Evolutionary conservation across 2,888 invertebrate genomes (phyloP), one percentile per base, ranked within the genome.

Genomic region (Chrysolina americana): DNA sequence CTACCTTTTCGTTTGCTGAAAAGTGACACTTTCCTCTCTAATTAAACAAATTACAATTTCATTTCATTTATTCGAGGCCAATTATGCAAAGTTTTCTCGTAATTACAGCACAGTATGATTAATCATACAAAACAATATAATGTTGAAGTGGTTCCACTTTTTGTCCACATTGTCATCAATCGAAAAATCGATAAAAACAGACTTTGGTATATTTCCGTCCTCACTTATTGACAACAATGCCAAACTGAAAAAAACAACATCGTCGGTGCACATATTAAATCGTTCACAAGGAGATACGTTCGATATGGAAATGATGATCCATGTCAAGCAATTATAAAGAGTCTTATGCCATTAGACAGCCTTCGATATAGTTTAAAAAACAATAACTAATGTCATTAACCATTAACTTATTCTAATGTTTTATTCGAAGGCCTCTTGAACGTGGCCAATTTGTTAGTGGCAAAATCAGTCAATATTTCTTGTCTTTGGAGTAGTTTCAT

Each of bases 241-340:
- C 59, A 59, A 36, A n/a, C n/a, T n/a, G 36, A 13, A 36, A 59
- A 53, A 59, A 59, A 15, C 1, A 59, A 8, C 59, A n/a, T 36
- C n/a, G 59, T 59, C 59, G 15, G 13, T n/a, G 28, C 8, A 47
- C 28, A 28, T 28, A 59, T n/a, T 59, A 59, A 59, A 59, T 59
- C 23, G 28, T 59, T 59, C 59, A 36, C 59, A 59, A 59, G 59
- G 59, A 59, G 59, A 59, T n/a, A 59, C 59, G 17, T n/a, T n/a
- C 36, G 59, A 59, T 59, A 59, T 28, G 59, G 59, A 59, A 59
- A 59, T 59, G 56, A 56, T 56, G 59, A 59, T 59, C 59, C 36
- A 28, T 28, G 59, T 36, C 59, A 28, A n/a, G 28, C n/a, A 47
- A 47, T 36, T 59, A 23, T 59, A 13, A 59, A 28, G 23, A 59